Percentiles rank a stretch among this genome's conserved stretches.
phyloP scores from a whole-genome alignment of 2,888 invertebrate species.

The Cotesia congregata region DNA sequence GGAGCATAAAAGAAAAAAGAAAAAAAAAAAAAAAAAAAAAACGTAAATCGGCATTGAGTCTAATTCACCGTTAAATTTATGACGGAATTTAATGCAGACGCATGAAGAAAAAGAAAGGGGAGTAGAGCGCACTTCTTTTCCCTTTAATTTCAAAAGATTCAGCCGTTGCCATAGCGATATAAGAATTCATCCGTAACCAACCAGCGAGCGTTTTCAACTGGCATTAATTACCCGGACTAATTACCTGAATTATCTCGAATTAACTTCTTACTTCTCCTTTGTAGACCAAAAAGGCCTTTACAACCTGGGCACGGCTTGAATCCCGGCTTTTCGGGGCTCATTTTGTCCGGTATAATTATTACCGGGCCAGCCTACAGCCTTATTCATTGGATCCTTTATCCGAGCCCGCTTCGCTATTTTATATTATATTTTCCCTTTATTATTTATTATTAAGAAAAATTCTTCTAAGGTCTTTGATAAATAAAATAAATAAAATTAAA shows the following conservation, averaged over 20 bases:
- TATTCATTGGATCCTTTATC: slow-evolving; percentile 20
- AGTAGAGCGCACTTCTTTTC: slow-evolving; percentile 14
- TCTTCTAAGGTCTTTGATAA: not conserved
- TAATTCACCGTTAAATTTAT: slow-evolving; percentile 29
- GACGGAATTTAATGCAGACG: slow-evolving; percentile 26
- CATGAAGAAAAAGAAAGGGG: slow-evolving; percentile 23
- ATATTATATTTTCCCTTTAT: not conserved
- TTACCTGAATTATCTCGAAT: slow-evolving; percentile 65
- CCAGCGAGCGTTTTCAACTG: slow-evolving; percentile 17
- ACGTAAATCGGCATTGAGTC: slow-evolving; percentile 21
- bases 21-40: not conserved
- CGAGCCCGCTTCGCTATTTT: not conserved
- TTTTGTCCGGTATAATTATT: slow-evolving; percentile 30
- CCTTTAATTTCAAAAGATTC: slow-evolving; percentile 28
- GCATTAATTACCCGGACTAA: slow-evolving; percentile 66
- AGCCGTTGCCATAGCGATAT: not conserved
- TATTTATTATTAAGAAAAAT: not conserved
- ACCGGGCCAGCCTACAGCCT: not conserved
- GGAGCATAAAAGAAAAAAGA: not conserved
- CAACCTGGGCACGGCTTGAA: slow-evolving; percentile 19
- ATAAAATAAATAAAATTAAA: slow-evolving; percentile 2
- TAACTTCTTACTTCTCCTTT: slow-evolving; percentile 57
- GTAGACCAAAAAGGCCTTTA: slow-evolving; percentile 15
- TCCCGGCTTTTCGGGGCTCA: slow-evolving; percentile 35
- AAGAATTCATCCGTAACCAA: slow-evolving; percentile 26